These are phyloP conservation scores for Neosilurus hyrtlii DNA, from an alignment of 2,797 vertebrate genomes.

Conservation along the genomic window DNA sequence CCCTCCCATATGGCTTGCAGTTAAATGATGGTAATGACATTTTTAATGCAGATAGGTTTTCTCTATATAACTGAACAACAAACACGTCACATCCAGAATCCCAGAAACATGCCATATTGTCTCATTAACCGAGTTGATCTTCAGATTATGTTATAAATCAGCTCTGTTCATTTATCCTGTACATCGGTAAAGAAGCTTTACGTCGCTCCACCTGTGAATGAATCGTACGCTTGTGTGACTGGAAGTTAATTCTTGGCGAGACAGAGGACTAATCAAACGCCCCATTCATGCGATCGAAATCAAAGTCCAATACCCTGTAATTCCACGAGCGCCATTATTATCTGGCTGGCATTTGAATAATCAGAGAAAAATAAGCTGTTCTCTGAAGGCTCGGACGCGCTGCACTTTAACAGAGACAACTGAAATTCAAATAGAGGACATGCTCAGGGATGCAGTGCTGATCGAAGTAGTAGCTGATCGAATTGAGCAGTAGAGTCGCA, in stretches of 20 bases:
- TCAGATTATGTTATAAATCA: slow-evolving; percentile 35
- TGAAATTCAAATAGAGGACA: background rate
- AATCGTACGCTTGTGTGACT: slow-evolving; percentile 48
- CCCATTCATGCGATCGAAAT: slow-evolving; percentile 50
- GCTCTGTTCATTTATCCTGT: slow-evolving; percentile 21
- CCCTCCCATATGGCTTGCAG: slow-evolving; percentile 48
- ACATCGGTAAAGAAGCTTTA: slow-evolving; percentile 31
- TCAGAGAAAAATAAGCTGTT: slow-evolving; percentile 28
- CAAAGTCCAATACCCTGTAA: slow-evolving; percentile 50
- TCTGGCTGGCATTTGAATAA: slow-evolving; percentile 39
- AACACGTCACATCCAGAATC: slow-evolving; percentile 6
- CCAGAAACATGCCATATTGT: slow-evolving; percentile 2
- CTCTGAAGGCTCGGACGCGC: slow-evolving; percentile 10
- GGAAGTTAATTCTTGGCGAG: slow-evolving; percentile 47
- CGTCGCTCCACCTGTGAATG: slow-evolving; percentile 38
- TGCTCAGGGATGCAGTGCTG: background rate
- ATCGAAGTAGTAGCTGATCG: background rate
- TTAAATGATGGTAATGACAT: slow-evolving; percentile 53
- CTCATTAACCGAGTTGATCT: slow-evolving; percentile 32
- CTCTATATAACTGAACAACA: slow-evolving; percentile 5
- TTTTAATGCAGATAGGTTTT: slow-evolving; percentile 49
- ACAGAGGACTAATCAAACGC: slow-evolving; percentile 46
- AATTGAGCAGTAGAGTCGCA: background rate
- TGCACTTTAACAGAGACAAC: background rate
- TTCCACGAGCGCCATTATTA: slow-evolving; percentile 41